Evolutionary conservation across 2,888 invertebrate genomes (phyloP), one percentile per base, ranked within the genome.

Genomic region (Agrotis segetum): DNA sequence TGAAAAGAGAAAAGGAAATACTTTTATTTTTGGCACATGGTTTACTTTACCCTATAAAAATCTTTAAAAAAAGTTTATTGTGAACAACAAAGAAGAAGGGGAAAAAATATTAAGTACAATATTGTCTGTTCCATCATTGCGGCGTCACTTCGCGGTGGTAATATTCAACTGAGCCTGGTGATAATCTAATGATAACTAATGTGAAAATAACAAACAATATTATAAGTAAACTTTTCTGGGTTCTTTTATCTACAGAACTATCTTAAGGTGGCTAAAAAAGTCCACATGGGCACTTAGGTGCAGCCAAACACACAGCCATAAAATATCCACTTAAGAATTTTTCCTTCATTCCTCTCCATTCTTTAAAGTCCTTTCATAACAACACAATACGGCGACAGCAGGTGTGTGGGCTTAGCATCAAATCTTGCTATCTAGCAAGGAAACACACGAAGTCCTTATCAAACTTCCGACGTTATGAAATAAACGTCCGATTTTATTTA

Each of bases 401-500:
- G 77, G 80, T 85, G 80, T 80, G 71, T 74, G 55, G 71, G 77
- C 74, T 74, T 59, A 74, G 29, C 58, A 63, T 63, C 72, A 69
- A 83, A 77, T 85, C 83, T 75, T 85, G 67, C 61, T 62, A 70
- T 64, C 52, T 67, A 71, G 64, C 52, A 71, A 87, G 88, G 88
- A 88, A 91, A 85, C 88, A 90, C 88, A 88, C 88, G 83, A 88
- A 89, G 79, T 83, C 79, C 93, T 93, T 95, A 95, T 95, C 95
- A 88, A 83, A 89, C 90, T 95, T 95, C 95, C 95, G 93, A 88
- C 90, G 88, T 90, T 92, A 92, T 92, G 93, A 92, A 92, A 95
- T 95, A 93, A 95, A 94, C 88, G 93, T 88, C 88, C 85, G 88
- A 93, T 93, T 89, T 91, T 95, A 95, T 95, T 95, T 94, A 95